Percentiles rank a stretch among this genome's conserved stretches.
phyloP scores from a whole-genome alignment of 2,113 vertebrate species.

The Theristicus caerulescens region DNA sequence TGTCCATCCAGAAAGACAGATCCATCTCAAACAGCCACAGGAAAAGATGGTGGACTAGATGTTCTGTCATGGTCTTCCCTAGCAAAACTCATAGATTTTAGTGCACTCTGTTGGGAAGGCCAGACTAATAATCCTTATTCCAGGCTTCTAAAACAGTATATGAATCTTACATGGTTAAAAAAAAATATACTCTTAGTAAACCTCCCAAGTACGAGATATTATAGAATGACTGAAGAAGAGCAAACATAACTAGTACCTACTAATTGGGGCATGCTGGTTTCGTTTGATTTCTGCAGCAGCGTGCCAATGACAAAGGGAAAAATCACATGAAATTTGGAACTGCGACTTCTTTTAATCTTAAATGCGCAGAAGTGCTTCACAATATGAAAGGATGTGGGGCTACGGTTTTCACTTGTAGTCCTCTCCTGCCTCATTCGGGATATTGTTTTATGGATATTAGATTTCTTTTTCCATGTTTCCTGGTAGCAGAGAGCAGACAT shows the following conservation, averaged over 20 bases:
- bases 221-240: neutral
- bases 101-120: neutral
- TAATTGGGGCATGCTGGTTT: neutral
- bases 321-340: neutral
- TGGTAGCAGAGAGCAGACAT: neutral
- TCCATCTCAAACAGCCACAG: neutral
- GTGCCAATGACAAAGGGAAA: neutral
- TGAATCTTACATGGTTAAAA: neutral
- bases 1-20: neutral
- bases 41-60: neutral
- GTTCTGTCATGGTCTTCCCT: neutral
- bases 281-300: neutral
- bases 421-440: neutral
- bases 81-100: neutral
- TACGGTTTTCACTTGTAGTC: neutral
- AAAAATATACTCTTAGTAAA: neutral
- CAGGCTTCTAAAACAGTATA: neutral
- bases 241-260: neutral
- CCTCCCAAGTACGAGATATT: neutral
- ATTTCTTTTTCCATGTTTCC: neutral
- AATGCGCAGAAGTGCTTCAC: neutral
- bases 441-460: neutral
- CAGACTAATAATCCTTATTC: neutral
- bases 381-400: neutral
- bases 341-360: neutral